Percentiles rank a stretch among this genome's conserved stretches.
phyloP scores from a whole-genome alignment of 2,888 invertebrate species.

The Drosophila nigritarsus region DNA sequence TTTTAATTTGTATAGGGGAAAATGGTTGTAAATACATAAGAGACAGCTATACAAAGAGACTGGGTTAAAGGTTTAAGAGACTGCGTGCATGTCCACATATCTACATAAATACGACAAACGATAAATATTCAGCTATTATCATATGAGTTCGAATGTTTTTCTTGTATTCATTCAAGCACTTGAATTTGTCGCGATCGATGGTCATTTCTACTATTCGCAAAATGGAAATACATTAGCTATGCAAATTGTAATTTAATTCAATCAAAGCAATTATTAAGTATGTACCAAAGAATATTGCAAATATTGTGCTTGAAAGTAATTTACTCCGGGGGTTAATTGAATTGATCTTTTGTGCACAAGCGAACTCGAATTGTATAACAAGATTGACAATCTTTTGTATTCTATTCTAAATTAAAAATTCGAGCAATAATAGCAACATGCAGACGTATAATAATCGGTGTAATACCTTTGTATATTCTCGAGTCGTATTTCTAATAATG shows the following conservation, averaged over 20 bases:
- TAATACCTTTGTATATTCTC: background rate
- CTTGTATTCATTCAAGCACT: background rate
- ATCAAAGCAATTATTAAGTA: conserved; percentile 53
- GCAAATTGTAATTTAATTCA: conserved; percentile 69
- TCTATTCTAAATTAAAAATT: background rate
- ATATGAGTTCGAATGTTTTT: background rate
- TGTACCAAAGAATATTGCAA: conserved; percentile 10
- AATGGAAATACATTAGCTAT: conserved; percentile 46
- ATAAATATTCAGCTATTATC: background rate
- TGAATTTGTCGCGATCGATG: background rate
- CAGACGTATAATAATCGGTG: background rate
- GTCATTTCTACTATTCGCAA: conserved; percentile 11
- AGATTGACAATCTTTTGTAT: background rate
- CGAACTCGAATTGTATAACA: background rate
- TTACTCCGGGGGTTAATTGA: conserved; percentile 47
- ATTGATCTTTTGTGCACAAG: conserved; percentile 39
- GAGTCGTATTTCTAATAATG: no score
- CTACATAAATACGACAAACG: background rate
- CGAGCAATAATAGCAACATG: background rate
- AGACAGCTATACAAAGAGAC: background rate
- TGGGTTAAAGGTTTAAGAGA: background rate
- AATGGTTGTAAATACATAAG: background rate
- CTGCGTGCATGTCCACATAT: background rate
- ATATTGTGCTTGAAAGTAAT: conserved; percentile 23
- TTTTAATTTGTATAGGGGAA: background rate